Evolutionary conservation across 2,113 vertebrate species (phyloP).

Genomic region (Amia ocellicauda): DNA sequence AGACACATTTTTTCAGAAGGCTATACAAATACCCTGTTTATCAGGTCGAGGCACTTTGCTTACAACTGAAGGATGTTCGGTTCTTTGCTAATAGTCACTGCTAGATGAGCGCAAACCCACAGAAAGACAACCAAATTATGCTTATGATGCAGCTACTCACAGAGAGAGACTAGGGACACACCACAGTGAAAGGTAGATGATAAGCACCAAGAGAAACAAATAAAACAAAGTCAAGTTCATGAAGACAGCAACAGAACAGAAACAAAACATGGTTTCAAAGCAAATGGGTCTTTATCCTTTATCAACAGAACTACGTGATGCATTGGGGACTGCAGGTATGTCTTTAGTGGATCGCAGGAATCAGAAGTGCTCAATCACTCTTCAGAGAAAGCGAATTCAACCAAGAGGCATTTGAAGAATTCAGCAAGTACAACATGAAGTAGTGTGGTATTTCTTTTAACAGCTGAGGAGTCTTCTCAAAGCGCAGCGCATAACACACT

Average conservation of each 20-base stretch:
- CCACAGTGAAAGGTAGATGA: conserved; percentile 34
- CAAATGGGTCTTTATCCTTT: background rate
- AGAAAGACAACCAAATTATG: background rate
- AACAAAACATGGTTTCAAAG: background rate
- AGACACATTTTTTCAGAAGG: too few species aligned
- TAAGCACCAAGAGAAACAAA: conserved; percentile 48
- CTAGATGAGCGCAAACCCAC: background rate
- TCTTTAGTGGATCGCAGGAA: background rate
- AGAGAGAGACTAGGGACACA: conserved; percentile 58
- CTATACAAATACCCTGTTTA: too few species aligned
- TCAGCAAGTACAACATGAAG: too few species aligned
- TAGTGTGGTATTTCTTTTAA: too few species aligned
- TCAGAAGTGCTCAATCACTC: too few species aligned
- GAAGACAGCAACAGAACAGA: conserved; percentile 24
- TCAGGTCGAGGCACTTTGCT: too few species aligned
- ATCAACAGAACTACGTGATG: too few species aligned
- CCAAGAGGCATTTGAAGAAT: too few species aligned
- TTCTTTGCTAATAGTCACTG: background rate
- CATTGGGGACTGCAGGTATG: background rate
- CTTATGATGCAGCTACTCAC: conserved; percentile 59
- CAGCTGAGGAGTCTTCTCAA: too few species aligned
- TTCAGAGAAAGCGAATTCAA: too few species aligned
- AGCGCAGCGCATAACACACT: too few species aligned
- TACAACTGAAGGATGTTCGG: background rate
- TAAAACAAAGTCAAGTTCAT: conserved; percentile 40